Conservation (phyloP, 2,888 invertebrate genomes). For the Pediacus dermestoides region DNA sequence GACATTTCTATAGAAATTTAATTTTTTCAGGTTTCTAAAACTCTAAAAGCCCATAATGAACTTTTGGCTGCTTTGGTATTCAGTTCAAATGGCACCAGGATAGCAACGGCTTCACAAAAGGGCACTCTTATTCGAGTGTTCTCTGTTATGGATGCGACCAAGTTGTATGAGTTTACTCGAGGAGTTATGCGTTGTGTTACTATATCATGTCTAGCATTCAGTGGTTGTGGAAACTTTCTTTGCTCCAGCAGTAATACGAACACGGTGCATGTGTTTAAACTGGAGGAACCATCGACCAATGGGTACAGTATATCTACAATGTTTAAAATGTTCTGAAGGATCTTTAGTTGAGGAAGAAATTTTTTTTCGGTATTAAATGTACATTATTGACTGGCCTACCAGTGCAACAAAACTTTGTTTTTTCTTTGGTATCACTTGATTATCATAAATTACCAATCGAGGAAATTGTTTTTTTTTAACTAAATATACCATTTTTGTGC, state of each 20-base stretch:
- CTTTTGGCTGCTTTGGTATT: slow-evolving; percentile 94
- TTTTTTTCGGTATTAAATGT: no score
- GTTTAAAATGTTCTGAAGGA: no score
- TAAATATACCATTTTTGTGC: slow-evolving; percentile 32
- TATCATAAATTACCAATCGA: no score
- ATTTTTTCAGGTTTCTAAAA: slow-evolving; percentile 79
- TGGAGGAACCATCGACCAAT: slow-evolving; percentile 74
- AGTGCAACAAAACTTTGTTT: no score
- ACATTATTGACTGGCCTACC: no score
- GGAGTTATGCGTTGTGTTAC: slow-evolving; percentile 95
- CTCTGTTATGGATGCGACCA: slow-evolving; percentile 78
- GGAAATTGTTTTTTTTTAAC: slow-evolving; percentile 1
- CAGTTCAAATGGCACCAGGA: slow-evolving; percentile 75
- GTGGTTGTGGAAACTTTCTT: slow-evolving; percentile 83
- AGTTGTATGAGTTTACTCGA: slow-evolving; percentile 91
- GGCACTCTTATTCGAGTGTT: slow-evolving; percentile 98
- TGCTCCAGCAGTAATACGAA: slow-evolving; percentile 97
- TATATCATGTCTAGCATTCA: slow-evolving; percentile 92
- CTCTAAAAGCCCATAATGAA: slow-evolving; percentile 95
- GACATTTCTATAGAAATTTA: not conserved
- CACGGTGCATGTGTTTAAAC: slow-evolving; percentile 96
- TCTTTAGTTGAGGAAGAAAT: no score
- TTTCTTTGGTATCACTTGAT: no score
- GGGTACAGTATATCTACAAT: no score
- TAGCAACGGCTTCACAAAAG: slow-evolving; percentile 86